Conservation (phyloP, 2,113 vertebrate species). For the Rhizomys pruinosus region DNA sequence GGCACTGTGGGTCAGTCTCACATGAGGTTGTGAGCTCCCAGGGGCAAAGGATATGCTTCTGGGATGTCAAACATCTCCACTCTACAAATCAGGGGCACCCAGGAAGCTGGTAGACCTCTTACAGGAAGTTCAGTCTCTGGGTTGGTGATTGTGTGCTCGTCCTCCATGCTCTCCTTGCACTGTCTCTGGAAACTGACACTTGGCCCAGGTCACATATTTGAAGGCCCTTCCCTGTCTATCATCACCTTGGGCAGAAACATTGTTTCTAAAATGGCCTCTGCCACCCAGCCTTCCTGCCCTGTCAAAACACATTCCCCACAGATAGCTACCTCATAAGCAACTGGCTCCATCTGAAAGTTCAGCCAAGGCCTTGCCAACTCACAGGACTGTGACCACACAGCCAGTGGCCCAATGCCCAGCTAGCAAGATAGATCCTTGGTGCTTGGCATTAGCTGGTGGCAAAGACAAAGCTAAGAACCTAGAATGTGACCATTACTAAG, state of each 20-base stretch:
- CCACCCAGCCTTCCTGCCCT: not conserved
- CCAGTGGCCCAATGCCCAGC: accelerated
- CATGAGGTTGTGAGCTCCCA: accelerated
- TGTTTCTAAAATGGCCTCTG: not conserved
- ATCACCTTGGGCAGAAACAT: not conserved
- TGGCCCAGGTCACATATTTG: not conserved
- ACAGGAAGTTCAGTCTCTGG: not conserved
- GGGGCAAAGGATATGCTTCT: not conserved
- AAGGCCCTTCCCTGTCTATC: not conserved
- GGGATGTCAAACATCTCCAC: too few relatives aligned
- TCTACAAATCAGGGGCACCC: not conserved
- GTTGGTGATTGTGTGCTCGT: too few relatives aligned
- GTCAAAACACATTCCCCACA: not conserved
- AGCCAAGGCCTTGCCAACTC: not conserved
- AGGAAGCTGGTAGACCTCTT: not conserved
- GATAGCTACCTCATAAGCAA: not conserved
- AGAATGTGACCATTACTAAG: accelerated
- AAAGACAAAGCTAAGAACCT: not conserved
- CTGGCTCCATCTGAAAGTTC: not conserved
- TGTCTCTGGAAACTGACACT: not conserved
- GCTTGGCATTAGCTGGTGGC: not conserved
- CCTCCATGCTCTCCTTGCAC: too few relatives aligned
- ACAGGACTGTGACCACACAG: not conserved
- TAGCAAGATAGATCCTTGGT: too few relatives aligned
- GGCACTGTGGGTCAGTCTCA: not conserved